Base-by-base conservation (phyloP, 1,140 invertebrate genomes). In the Planococcus citri region DNA sequence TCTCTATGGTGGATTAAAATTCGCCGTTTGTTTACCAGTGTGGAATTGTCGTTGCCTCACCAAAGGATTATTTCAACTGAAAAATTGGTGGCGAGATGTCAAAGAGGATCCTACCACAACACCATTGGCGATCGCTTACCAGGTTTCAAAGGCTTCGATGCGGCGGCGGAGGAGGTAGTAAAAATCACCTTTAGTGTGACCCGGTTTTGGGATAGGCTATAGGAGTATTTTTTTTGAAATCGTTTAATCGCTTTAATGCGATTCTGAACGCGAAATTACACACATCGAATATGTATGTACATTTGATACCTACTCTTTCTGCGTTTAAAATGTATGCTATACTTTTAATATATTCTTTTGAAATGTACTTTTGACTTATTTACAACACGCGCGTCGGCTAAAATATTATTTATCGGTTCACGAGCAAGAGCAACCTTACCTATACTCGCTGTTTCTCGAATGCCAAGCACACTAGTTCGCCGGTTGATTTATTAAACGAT, bases 381-480 rank as follows among this genome's bases (percentile, higher is more conserved):
- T 51, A 17, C n/a, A 51, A 51, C 6, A n/a, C 41, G 41, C 41
- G 41, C 41, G 41, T 51, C 41, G 41, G 41, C 17, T 51, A n/a
- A 37, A n/a, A n/a, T 51, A 51, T 51, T 51, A 51, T 51, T 51
- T 51, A 51, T 51, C 41, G 41, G 41, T 51, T 51, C 10, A 51
- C 17, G 6, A 6, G 33, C 33, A 14, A 20, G 10, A 51, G 10
- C 41, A 2, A 51, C 12, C 41, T 51, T 51, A 51, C 6, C 17
- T 51, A n/a, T 51, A 51, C 17, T 4, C 29, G 29, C 12, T 33
- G 29, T 33, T 4, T 9, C 2, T 51, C 6, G 17, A 51, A 51
- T 51, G 41, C 41, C 41, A 51, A 51, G 41, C 41, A 17, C 41
- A 51, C n/a, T 51, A 51, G 41, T 51, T 17, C 6, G 41, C 41